Conservation (phyloP, 2,113 vertebrate genomes). For the Colinus virginianus region DNA sequence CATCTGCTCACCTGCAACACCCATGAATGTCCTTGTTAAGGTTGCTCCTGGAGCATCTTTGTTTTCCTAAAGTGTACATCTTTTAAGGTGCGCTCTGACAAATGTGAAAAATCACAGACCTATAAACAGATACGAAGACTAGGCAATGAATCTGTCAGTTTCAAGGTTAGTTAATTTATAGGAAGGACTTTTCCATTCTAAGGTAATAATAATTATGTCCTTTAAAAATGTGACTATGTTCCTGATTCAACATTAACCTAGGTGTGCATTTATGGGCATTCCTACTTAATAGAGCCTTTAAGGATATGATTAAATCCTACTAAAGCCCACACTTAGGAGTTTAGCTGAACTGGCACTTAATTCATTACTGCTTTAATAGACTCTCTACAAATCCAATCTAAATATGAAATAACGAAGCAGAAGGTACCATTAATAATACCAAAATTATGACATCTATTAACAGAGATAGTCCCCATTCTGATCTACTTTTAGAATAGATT, state of each 20-base stretch:
- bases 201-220: neutral
- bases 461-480: neutral
- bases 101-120: neutral
- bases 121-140: neutral
- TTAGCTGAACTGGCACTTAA: slow-evolving; percentile 9
- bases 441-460: neutral
- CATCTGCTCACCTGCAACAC: neutral
- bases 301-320: neutral
- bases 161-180: neutral
- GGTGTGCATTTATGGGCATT: neutral
- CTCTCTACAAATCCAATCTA: neutral
- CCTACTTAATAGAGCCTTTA: neutral
- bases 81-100: neutral
- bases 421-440: neutral
- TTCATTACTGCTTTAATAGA: slow-evolving; percentile 2
- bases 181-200: neutral
- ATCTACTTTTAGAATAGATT: neutral
- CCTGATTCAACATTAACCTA: neutral
- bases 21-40: neutral
- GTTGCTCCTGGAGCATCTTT: neutral
- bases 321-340: neutral
- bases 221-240: neutral
- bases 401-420: slow-evolving; percentile 10
- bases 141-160: neutral
- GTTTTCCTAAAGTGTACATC: neutral